A percentile compares a stretch with the other conserved stretches of the same genome.
Evolutionary conservation across 1,140 invertebrate species (phyloP).

Genomic region (Paralvinella palmiformis): DNA sequence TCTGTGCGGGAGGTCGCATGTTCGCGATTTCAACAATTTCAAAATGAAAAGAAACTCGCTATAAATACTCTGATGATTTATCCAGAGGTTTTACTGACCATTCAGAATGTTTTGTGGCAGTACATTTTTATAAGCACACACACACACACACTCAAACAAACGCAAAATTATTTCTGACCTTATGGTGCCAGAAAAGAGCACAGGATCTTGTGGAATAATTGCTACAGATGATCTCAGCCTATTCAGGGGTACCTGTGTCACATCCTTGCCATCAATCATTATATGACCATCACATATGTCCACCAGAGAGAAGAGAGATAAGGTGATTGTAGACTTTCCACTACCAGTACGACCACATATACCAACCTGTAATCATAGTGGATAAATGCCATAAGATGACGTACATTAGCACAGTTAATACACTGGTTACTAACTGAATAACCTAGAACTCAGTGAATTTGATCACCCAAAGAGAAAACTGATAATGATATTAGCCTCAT

Average conservation of each 20-base stretch:
- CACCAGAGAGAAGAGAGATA: slow-evolving; percentile 55
- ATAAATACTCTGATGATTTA: no score
- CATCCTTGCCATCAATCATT: slow-evolving; percentile 64
- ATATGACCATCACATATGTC: slow-evolving; percentile 55
- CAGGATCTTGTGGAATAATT: slow-evolving; percentile 76
- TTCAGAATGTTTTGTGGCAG: not conserved
- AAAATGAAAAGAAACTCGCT: slow-evolving; percentile 25
- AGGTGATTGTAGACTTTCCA: slow-evolving; percentile 81
- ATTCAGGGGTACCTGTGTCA: slow-evolving; percentile 60
- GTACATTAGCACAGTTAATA: no score
- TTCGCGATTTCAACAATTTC: no score
- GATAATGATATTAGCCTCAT: no score
- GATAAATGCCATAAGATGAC: not conserved
- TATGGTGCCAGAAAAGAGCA: slow-evolving; percentile 51
- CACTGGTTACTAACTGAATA: no score
- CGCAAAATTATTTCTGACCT: no score
- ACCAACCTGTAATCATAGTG: slow-evolving; percentile 54
- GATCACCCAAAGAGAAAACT: no score
- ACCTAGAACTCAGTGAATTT: no score
- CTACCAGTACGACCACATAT: slow-evolving; percentile 80
- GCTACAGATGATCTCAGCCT: slow-evolving; percentile 67
- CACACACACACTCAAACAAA: no score
- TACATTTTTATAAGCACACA: no score
- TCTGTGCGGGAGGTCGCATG: no score
- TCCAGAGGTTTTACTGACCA: no score